Conservation (phyloP, 2,113 vertebrate species). For the Danio rerio region GRCz12tu NC_133179.1:14952001-14952500, state of each 20-base stretch:
- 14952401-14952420: slow-evolving; percentile 33
- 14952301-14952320: slow-evolving; percentile 34
- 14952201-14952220: slow-evolving; percentile 42
- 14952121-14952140: background rate
- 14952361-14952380: slow-evolving; percentile 2
- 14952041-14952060: slow-evolving; percentile 17
- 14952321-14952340: slow-evolving; percentile 30
- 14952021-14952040: background rate
- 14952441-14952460: slow-evolving; percentile 40
- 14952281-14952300: slow-evolving; percentile 17
- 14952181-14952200: slow-evolving; percentile 30
- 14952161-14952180: background rate
- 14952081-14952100: slow-evolving; percentile 1
- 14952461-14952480: slow-evolving; percentile 7
- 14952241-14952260: slow-evolving; percentile 49
- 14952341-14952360: background rate
- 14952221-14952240: slow-evolving; percentile 38
- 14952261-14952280: slow-evolving; percentile 18
- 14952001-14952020: background rate
- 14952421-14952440: slow-evolving; percentile 37
- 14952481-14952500: slow-evolving; percentile 43
- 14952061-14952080: background rate
- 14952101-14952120: slow-evolving; percentile 13
- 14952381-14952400: slow-evolving; percentile 18
- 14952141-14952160: slow-evolving; percentile 2